Evolutionary conservation across 2,797 vertebrate genomes (phyloP), one percentile per base, ranked within the genome.

Genomic region (Melanotaenia boesemani): DNA sequence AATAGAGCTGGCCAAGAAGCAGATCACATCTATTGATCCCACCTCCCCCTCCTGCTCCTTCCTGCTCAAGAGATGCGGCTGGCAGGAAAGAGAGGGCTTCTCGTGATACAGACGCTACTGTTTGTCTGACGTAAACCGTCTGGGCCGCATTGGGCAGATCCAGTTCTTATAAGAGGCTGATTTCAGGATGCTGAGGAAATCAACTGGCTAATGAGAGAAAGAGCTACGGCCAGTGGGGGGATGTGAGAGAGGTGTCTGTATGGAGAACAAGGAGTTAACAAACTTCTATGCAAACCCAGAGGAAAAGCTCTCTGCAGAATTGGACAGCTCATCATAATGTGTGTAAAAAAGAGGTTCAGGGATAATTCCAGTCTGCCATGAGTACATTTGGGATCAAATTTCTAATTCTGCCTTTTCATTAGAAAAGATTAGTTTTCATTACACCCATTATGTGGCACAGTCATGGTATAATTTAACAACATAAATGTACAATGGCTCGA

Each of bases 11-110:
- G 83, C 86, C 89, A 86, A 93, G 91, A 92, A 90, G 87, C 91
- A 93, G 93, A 94, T 95, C 93, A 88, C 93, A 94, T 94, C 93
- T 94, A 96, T 95, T 76, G 93, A 95, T 95, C 86, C 72, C 75
- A 72, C 87, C 73, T 72, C 72, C 48, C n/a, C 52, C 28, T 36
- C 80, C 76, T 24, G 73, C 86, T 90, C 82, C 93, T 95, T 94
- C 93, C 94, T 94, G 91, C 91, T 89, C 68, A 48, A 80, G 86
- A 91, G 84, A 88, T 83, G 86, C 87, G 87, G 80, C 85, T 86
- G 89, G 89, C 85, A 90, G 88, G 85, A 88, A 84, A 85, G 77
- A 86, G 79, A 77, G 80, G 85, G 84, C 82, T 79, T 88, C 81
- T 86, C 75, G 80, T 78, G 86, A 90, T 86, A 86, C 79, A 83